Base-by-base conservation (phyloP, 2,797 vertebrate genomes). In the Sciurus vulgaris region DNA sequence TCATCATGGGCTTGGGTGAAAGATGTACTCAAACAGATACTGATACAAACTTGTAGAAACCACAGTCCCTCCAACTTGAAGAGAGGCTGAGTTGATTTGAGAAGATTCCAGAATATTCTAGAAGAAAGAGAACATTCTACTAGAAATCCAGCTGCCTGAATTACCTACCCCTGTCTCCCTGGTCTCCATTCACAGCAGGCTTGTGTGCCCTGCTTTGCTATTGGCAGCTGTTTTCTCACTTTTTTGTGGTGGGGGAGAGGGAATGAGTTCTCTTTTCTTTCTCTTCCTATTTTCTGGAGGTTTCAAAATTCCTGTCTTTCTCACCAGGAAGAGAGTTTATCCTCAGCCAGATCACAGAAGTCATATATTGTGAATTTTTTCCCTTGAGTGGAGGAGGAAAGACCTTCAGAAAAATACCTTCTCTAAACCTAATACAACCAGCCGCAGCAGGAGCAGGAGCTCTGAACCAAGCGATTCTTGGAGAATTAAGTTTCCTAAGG, bases 401-500 rank as follows among this genome's bases (percentile, higher is more conserved):
- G 88, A 24, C 33, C 4, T 82, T 86, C 28, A 35, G 33, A 65
- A 41, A 26, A 73, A 51, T 35, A 38, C 2, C 11, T 56, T 79
- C 47, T 51, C 33, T 18, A 77, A 76, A 77, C 41, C 33, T 51
- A 83, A 59, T 3, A 10, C 59, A 20, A 73, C 28, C 10, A 30
- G 28, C 22, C 3, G 8, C 26, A 61, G 24, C 26, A 30, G 28
- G 3, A 30, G 22, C 11, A 61, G 56, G 15, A 67, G 38, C 67
- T 86, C 44, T 47, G 73, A 83, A 54, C 54, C 9, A 77, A 93
- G 65, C 67, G 35, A 61, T 67, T 93, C 51, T 83, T 14, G n/a
- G 73, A 89, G 51, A 95, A 82, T 5, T 51, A n/a, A n/a, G 35
- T 65, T 86, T 92, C 86, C 82, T 51, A 78, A 70, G 95, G 82